Evolutionary conservation across 2,113 vertebrate genomes (phyloP).

Genomic region (Regulus satrapa): DNA sequence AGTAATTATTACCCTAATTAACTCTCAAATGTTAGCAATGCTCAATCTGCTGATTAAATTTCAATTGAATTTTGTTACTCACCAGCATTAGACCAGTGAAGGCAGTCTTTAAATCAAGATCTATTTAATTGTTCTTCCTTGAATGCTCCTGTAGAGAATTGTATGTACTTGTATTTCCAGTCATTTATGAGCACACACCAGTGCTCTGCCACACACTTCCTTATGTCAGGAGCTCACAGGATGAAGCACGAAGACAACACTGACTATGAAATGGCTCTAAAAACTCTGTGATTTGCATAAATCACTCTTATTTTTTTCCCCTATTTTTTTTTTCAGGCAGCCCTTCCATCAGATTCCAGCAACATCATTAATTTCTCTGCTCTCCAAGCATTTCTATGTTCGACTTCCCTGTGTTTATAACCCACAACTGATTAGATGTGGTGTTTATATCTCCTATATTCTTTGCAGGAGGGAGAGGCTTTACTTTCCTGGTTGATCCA

Average conservation of each 20-base stretch:
- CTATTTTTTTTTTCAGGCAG: background rate
- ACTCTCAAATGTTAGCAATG: background rate
- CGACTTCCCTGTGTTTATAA: background rate
- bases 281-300: background rate
- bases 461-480: background rate
- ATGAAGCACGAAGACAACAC: background rate
- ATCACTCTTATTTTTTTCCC: background rate
- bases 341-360: background rate
- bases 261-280: background rate
- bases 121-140: constrained; percentile 5
- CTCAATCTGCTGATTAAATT: constrained; percentile 19
- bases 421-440: background rate
- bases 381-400: background rate
- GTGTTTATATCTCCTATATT: background rate
- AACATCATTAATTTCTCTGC: background rate
- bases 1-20: constrained; percentile 38
- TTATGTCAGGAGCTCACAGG: background rate
- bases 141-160: background rate
- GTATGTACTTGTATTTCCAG: background rate
- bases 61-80: background rate
- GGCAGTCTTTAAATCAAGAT: constrained; percentile 9
- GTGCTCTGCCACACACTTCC: background rate
- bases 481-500: background rate
- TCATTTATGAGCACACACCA: background rate
- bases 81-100: background rate